These are phyloP conservation scores for Tribolium madens DNA, from an alignment of 1,140 invertebrate species.

Conservation along the genomic window DNA sequence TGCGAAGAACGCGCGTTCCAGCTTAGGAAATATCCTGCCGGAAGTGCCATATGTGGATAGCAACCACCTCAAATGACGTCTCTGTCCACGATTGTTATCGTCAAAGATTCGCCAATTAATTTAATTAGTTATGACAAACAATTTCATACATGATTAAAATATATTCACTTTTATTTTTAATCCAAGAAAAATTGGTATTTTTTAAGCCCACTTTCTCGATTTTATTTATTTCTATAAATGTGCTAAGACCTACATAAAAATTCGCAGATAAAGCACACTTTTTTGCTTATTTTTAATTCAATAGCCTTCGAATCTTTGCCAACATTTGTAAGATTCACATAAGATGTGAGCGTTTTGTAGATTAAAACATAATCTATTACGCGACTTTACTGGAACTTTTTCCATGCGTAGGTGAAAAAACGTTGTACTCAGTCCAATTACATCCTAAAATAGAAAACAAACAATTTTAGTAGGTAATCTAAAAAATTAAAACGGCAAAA, in stretches of 20 bases:
- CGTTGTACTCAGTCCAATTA: background rate
- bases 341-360: constrained; percentile 37
- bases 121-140: constrained; percentile 30
- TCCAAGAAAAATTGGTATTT: background rate
- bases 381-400: constrained; percentile 3
- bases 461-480: too few species aligned
- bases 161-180: background rate
- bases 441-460: background rate
- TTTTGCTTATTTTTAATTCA: constrained; percentile 38
- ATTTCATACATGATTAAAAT: constrained; percentile 3
- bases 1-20: constrained; percentile 48
- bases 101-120: constrained; percentile 29
- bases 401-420: background rate
- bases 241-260: constrained; percentile 36
- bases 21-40: constrained; percentile 51
- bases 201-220: background rate
- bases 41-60: constrained; percentile 48
- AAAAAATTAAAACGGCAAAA: too few species aligned
- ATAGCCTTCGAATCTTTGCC: constrained; percentile 39
- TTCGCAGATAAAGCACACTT: constrained; percentile 6
- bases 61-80: constrained; percentile 41
- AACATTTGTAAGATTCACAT: constrained; percentile 31
- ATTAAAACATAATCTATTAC: constrained; percentile 28
- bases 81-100: constrained; percentile 10
- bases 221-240: constrained; percentile 40